These are phyloP conservation scores for Baccha elongata DNA, from an alignment of 2,888 invertebrate genomes.

Conservation along the genomic window DNA sequence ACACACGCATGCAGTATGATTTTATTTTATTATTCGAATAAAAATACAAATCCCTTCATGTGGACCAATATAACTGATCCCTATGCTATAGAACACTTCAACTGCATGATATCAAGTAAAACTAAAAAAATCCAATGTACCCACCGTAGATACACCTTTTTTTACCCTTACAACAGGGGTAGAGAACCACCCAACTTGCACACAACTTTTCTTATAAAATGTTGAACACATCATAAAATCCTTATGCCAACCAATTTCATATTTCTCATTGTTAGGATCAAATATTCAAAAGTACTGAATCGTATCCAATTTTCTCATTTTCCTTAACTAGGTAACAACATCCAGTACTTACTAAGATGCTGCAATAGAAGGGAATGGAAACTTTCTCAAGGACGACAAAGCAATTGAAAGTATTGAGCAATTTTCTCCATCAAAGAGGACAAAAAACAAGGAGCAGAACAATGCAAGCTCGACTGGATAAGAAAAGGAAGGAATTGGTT, in stretches of 20 bases:
- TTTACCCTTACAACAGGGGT: background rate
- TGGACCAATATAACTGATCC: background rate
- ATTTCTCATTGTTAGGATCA: constrained; percentile 70
- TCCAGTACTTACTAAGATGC: background rate
- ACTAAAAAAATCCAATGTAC: background rate
- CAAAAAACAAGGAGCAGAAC: constrained; percentile 10
- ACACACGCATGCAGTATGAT: background rate
- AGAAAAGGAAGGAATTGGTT: constrained; percentile 2
- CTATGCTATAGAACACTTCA: background rate
- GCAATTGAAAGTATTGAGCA: constrained; percentile 43
- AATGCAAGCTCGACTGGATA: constrained; percentile 21
- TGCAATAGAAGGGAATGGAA: background rate
- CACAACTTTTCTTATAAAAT: constrained; percentile 44
- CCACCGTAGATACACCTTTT: background rate
- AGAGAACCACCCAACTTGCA: background rate
- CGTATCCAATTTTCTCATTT: constrained; percentile 62
- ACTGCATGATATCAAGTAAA: background rate
- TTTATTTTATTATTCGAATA: background rate
- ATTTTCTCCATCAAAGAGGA: constrained; percentile 28
- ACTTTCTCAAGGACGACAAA: constrained; percentile 52
- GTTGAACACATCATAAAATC: constrained; percentile 67
- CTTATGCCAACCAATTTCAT: constrained; percentile 71
- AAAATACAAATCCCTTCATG: background rate
- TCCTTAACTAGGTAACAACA: constrained; percentile 35
- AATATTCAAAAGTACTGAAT: constrained; percentile 73